These are phyloP conservation scores for Phoebastria nigripes DNA, from an alignment of 2,797 vertebrate species.

Conservation along the genomic window DNA sequence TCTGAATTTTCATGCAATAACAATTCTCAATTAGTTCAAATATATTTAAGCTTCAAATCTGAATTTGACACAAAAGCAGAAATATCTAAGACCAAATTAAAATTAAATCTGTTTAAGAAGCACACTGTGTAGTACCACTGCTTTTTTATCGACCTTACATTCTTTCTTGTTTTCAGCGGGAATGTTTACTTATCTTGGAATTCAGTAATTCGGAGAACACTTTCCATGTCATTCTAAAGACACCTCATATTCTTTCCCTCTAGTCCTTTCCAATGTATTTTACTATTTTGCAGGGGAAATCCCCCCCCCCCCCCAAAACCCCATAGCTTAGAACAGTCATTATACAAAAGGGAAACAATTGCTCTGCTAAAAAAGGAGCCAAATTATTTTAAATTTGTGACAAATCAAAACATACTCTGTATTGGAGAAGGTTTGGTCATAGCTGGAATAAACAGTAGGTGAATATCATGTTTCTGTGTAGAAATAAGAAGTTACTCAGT, in stretches of 20 bases:
- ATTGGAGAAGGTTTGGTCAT: background rate
- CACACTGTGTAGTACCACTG: background rate
- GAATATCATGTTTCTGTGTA: background rate
- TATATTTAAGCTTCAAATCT: conserved; percentile 47
- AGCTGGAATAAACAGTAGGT: background rate
- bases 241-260: background rate
- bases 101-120: conserved; percentile 17
- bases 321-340: background rate
- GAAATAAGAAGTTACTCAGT: background rate
- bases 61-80: conserved; percentile 47
- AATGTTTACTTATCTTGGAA: conserved; percentile 28
- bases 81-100: background rate
- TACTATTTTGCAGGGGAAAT: background rate
- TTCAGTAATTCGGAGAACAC: conserved; percentile 1
- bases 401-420: background rate
- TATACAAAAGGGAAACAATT: background rate
- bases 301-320: background rate
- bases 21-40: conserved; percentile 54
- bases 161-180: background rate
- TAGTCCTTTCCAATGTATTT: background rate
- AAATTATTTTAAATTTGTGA: background rate
- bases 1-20: conserved; percentile 53
- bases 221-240: background rate
- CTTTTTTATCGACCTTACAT: background rate
- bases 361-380: background rate